phyloP scores from a whole-genome alignment of 1,140 invertebrate species.

The Drosophila sturtevanti region DNA sequence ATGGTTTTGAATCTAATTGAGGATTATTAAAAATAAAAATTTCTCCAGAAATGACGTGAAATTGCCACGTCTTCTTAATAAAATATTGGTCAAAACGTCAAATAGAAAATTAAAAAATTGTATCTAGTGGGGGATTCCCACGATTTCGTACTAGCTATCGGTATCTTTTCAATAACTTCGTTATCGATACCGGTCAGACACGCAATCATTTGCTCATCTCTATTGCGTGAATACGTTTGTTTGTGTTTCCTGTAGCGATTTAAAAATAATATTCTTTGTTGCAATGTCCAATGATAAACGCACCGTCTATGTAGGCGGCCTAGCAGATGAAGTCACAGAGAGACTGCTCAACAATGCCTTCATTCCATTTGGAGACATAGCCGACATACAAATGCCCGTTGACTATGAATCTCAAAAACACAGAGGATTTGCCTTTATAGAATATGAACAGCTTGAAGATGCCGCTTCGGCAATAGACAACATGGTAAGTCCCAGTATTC shows the following conservation, averaged over 20 bases:
- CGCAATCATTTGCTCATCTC: background rate
- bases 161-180: background rate
- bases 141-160: background rate
- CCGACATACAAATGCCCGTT: constrained; percentile 98
- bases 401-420: constrained; percentile 99
- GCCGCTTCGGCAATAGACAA: constrained; percentile 99
- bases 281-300: constrained; percentile 87
- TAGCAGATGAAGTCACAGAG: constrained; percentile 98
- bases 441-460: constrained; percentile 97
- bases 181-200: background rate
- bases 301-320: constrained; percentile 93
- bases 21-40: background rate
- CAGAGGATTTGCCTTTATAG: constrained; percentile 98
- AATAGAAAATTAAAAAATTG: too few species aligned
- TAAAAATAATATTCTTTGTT: constrained; percentile 8
- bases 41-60: background rate
- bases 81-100: too few species aligned
- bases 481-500: constrained; percentile 88
- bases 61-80: background rate
- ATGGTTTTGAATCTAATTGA: background rate
- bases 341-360: constrained; percentile 98
- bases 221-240: constrained; percentile 17
- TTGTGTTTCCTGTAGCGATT: constrained; percentile 31
- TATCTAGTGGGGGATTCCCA: background rate
- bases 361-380: constrained; percentile 98